Conservation (phyloP, 2,888 invertebrate genomes). For the Meiosimyza platycephala region DNA sequence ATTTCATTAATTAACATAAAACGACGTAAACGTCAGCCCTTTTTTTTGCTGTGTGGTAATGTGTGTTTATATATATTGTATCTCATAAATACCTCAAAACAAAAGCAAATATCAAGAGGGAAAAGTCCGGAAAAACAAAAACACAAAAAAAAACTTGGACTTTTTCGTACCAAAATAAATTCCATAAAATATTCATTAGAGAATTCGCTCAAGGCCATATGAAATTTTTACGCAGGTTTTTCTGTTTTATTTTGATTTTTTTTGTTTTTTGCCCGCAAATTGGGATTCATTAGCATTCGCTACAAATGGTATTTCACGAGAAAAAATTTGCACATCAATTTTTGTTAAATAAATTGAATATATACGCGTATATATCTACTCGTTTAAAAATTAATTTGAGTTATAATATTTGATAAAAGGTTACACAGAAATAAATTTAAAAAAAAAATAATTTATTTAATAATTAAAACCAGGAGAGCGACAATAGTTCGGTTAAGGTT, state of each 20-base stretch:
- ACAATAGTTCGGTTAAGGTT: too few species aligned
- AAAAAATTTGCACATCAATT: too few species aligned
- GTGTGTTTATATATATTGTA: not conserved
- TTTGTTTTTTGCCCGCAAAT: not conserved
- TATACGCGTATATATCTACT: too few species aligned
- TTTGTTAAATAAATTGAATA: too few species aligned
- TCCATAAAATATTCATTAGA: slow-evolving; percentile 41
- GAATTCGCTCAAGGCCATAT: slow-evolving; percentile 49
- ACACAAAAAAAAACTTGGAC: not conserved
- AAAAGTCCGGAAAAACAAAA: slow-evolving; percentile 8
- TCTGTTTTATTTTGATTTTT: not conserved
- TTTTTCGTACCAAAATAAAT: slow-evolving; percentile 1
- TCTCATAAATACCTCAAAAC: slow-evolving; percentile 20
- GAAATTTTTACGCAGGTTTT: slow-evolving; percentile 11
- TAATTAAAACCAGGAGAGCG: too few species aligned
- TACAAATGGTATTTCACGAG: too few species aligned
- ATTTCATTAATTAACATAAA: slow-evolving; percentile 24
- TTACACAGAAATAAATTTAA: too few species aligned
- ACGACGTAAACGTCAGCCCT: not conserved
- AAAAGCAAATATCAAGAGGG: slow-evolving; percentile 5
- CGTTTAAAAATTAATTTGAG: too few species aligned
- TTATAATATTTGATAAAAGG: too few species aligned
- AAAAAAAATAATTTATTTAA: too few species aligned
- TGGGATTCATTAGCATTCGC: slow-evolving; percentile 5
- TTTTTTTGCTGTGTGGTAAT: not conserved